Evolutionary conservation across 2,113 vertebrate genomes (phyloP).

Genomic region (Syrrhaptes paradoxus): DNA sequence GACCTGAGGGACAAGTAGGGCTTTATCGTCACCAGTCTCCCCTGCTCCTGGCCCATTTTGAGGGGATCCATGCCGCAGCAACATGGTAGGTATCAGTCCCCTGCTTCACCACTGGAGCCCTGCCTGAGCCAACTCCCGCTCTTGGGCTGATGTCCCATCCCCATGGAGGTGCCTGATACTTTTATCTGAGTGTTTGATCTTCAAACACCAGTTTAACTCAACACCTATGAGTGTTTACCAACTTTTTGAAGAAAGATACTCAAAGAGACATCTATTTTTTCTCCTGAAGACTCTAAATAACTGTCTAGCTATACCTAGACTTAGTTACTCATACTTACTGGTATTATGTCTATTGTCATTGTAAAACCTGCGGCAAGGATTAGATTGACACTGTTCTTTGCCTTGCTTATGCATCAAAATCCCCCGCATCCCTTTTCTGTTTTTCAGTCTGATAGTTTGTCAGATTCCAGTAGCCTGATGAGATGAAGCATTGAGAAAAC

Average conservation of each 20-base stretch:
- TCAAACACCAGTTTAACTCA: not conserved
- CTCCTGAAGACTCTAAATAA: not conserved
- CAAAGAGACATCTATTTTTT: not conserved
- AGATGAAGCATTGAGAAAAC: not conserved
- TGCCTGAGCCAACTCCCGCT: not conserved
- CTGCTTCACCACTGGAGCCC: not conserved
- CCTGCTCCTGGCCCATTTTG: not conserved
- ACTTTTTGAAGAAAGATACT: not conserved
- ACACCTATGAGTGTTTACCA: not conserved
- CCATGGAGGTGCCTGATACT: not conserved
- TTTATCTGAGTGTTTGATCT: not conserved
- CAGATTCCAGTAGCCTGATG: not conserved
- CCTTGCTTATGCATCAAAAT: not conserved
- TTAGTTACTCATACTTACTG: not conserved
- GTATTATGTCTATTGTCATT: not conserved
- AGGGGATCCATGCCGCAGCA: not conserved
- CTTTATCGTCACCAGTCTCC: not conserved
- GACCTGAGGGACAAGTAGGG: not conserved
- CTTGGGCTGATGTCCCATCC: not conserved
- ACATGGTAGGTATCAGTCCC: rapidly evolving
- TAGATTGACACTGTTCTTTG: not conserved
- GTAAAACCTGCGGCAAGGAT: not conserved
- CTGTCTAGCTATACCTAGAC: not conserved
- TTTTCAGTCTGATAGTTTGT: not conserved
- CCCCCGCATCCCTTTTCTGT: not conserved